A percentile compares a stretch with the other conserved stretches of the same genome.
These are phyloP conservation scores for Campodea augens DNA, from an alignment of 1,140 invertebrate species.

Conservation along the genomic window DNA sequence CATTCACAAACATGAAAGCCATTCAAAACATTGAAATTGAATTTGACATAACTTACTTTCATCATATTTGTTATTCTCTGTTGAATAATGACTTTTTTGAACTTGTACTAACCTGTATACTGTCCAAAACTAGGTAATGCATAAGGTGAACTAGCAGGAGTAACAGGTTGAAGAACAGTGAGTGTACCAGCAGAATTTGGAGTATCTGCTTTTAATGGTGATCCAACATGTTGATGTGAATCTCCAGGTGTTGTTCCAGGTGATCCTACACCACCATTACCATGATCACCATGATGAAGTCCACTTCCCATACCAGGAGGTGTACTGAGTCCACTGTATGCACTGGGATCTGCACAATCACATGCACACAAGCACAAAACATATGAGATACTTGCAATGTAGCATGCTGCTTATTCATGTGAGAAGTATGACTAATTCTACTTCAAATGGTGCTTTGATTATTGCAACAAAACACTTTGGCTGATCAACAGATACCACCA, in stretches of 20 bases:
- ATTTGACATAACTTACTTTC: too few species aligned
- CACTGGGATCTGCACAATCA: constrained; percentile 12
- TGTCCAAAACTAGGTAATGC: constrained; percentile 50
- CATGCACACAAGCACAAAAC: neutral
- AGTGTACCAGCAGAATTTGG: constrained; percentile 20
- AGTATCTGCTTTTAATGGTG: constrained; percentile 18
- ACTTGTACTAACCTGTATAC: constrained; percentile 42
- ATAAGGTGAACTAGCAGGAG: constrained; percentile 27
- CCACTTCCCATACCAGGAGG: constrained; percentile 1
- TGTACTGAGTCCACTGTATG: constrained; percentile 11
- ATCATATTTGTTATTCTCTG: too few species aligned
- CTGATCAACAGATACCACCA: too few species aligned
- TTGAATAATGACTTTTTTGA: too few species aligned
- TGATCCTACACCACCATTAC: too few species aligned
- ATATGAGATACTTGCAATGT: neutral
- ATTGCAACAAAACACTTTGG: too few species aligned
- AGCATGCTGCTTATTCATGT: neutral
- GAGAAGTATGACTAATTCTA: too few species aligned
- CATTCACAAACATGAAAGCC: too few species aligned
- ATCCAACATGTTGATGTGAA: constrained; percentile 13
- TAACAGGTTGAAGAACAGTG: constrained; percentile 31
- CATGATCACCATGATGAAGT: too few species aligned
- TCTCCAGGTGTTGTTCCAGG: neutral
- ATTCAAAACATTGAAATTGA: too few species aligned
- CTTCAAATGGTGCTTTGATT: too few species aligned